Conservation (phyloP, 2,113 vertebrate genomes). For the Poicephalus gulielmi region DNA sequence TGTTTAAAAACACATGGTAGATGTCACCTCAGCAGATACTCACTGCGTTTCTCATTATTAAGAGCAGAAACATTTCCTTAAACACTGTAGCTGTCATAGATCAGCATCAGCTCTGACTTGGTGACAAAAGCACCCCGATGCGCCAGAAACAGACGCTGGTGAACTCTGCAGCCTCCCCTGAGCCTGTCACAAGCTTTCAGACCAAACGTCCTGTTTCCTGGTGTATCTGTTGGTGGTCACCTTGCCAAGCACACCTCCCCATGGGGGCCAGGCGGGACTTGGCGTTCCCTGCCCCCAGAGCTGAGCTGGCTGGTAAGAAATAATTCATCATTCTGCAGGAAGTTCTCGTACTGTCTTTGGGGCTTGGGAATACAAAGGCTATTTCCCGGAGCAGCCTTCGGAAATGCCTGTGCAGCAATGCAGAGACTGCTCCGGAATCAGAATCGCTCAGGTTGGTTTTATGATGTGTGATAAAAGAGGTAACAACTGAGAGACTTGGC, state of each 20-base stretch:
- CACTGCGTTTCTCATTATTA: background rate
- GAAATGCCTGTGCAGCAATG: background rate
- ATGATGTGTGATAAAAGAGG: background rate
- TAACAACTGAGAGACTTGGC: background rate
- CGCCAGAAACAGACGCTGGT: background rate
- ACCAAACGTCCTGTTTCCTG: background rate
- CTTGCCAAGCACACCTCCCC: background rate
- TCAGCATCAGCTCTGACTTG: background rate
- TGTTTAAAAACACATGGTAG: conserved; percentile 30
- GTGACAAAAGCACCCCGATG: background rate
- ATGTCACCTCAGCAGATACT: background rate
- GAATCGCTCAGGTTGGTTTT: fast-evolving
- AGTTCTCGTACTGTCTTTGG: fast-evolving
- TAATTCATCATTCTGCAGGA: background rate
- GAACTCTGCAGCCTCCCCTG: background rate
- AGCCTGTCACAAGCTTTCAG: background rate
- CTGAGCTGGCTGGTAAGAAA: background rate
- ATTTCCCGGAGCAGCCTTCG: background rate
- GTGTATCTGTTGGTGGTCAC: background rate
- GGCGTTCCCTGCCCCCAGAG: background rate
- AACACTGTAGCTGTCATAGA: background rate
- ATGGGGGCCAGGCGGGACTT: background rate
- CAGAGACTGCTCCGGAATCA: background rate
- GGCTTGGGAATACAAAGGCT: background rate
- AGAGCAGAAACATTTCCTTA: background rate